Evolutionary conservation across 2,113 vertebrate species (phyloP), one percentile per base, ranked within the genome.

Genomic region (Macaca nemestrina): DNA sequence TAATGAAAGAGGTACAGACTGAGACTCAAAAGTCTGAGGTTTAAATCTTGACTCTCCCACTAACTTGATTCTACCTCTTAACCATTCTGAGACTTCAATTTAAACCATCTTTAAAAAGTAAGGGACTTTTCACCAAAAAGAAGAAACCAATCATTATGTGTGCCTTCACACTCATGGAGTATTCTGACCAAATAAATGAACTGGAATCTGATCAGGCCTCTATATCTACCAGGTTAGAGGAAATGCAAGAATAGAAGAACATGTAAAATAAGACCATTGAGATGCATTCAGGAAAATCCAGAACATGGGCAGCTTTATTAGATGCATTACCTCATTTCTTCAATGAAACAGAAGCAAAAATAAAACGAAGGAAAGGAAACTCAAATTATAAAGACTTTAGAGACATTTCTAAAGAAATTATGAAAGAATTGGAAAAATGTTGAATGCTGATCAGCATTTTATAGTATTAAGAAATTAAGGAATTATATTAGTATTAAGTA

Each of bases 31-130:
- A 94, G 80, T 32, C 35, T 50, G 27, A 27, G 6, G 17, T 38
- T 84, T 85, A 89, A 8, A 59, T 72, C 52, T 82, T 59, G 12
- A 75, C 23, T 90, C 67, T 90, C 67, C 30, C n/a, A 57, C 52
- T 67, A 14, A 35, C 12, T 73, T 75, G 70, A 68, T 67, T 76
- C 57, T 64, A 45, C 12, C 23, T 43, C 38, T 81, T 59, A 83
- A 38, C 40, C 25, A 85, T 35, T 30, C 12, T 57, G 79, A 94
- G 20, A 18, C 23, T 87, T 95, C 30, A 68, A 8, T 75, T 87
- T 88, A 80, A 80, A n/a, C 14, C 57, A 75, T 45, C 30, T 91
- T 94, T 43, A 88, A 83, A 40, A 93, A 87, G 75, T 79, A n/a
- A 96, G 38, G 16, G n/a, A 4, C 2, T 50, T 90, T 90, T 94